A percentile compares a stretch with the other conserved stretches of the same genome.
Evolutionary conservation across 2,113 vertebrate genomes (phyloP).

Genomic region (Scytalopus superciliaris): DNA sequence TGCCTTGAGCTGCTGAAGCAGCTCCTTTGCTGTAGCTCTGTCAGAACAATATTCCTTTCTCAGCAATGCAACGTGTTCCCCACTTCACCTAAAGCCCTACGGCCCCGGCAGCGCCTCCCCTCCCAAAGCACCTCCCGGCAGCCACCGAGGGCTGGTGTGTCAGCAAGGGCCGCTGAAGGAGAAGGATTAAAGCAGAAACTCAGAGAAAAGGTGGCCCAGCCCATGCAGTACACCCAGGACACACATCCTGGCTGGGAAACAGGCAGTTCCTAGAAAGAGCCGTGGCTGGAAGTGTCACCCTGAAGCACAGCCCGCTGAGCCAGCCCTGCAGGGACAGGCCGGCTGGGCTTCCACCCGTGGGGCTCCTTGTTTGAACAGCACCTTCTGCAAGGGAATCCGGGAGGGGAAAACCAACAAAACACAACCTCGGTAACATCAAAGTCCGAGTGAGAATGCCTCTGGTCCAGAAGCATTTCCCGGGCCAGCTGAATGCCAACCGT

Average conservation of each 20-base stretch:
- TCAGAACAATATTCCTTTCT: background rate
- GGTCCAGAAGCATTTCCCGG: background rate
- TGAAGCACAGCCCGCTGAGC: background rate
- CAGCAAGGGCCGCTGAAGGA: background rate
- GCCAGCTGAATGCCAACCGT: background rate
- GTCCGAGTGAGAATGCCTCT: background rate
- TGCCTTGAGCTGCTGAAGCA: background rate
- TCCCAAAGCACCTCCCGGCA: background rate
- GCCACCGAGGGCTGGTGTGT: fast-evolving
- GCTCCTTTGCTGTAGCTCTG: background rate
- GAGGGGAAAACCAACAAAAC: background rate
- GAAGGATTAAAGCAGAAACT: background rate
- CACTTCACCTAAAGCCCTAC: background rate
- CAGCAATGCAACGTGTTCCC: fast-evolving
- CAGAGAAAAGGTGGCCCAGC: fast-evolving
- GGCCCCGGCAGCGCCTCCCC: background rate
- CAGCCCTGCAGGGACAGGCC: background rate
- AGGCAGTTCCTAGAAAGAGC: background rate
- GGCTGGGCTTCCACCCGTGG: fast-evolving
- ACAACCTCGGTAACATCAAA: background rate
- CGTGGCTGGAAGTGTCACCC: background rate
- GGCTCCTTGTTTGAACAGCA: fast-evolving
- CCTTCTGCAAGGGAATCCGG: fast-evolving
- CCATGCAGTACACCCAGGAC: fast-evolving
- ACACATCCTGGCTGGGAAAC: background rate